Percentiles rank a stretch among this genome's conserved stretches.
Conservation (phyloP, 1,140 invertebrate genomes). For the Gonatopus flavifemur region DNA sequence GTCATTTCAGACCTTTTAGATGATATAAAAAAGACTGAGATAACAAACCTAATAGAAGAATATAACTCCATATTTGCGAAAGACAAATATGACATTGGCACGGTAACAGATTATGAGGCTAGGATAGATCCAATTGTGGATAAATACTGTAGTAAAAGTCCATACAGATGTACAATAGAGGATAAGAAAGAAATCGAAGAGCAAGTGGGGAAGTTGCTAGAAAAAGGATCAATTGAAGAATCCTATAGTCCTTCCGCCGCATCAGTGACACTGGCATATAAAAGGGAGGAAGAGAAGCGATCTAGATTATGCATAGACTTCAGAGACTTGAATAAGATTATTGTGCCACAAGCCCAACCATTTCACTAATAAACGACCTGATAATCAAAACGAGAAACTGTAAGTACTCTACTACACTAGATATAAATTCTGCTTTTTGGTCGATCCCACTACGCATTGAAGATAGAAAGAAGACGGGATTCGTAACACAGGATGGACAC, state of each 20-base stretch:
- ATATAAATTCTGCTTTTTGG: constrained; percentile 42
- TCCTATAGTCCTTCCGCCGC: constrained; percentile 43
- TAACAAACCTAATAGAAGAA: constrained; percentile 28
- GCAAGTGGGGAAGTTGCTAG: constrained; percentile 39
- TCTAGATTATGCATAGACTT: constrained; percentile 43
- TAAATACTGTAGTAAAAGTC: constrained; percentile 40
- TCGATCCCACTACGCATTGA: constrained; percentile 22
- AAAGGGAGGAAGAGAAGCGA: constrained; percentile 37
- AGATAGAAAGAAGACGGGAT: constrained; percentile 41
- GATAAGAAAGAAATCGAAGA: constrained; percentile 45
- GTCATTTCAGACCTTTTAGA: background rate
- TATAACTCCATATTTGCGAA: constrained; percentile 43
- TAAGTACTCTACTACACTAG: constrained; percentile 36
- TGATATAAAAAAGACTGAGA: background rate
- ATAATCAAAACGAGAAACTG: constrained; percentile 35
- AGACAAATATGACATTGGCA: constrained; percentile 43
- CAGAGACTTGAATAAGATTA: constrained; percentile 42
- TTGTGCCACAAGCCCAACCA: constrained; percentile 40
- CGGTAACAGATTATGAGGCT: constrained; percentile 31
- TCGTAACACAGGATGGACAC: constrained; percentile 35
- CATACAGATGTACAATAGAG: constrained; percentile 37
- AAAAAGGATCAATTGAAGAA: constrained; percentile 42
- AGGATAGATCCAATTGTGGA: constrained; percentile 29
- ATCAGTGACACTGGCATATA: constrained; percentile 38
- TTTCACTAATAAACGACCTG: constrained; percentile 40